Evolutionary conservation across 2,797 vertebrate species (phyloP), one percentile per base, ranked within the genome.

Genomic region (Oryzias sinensis): DNA sequence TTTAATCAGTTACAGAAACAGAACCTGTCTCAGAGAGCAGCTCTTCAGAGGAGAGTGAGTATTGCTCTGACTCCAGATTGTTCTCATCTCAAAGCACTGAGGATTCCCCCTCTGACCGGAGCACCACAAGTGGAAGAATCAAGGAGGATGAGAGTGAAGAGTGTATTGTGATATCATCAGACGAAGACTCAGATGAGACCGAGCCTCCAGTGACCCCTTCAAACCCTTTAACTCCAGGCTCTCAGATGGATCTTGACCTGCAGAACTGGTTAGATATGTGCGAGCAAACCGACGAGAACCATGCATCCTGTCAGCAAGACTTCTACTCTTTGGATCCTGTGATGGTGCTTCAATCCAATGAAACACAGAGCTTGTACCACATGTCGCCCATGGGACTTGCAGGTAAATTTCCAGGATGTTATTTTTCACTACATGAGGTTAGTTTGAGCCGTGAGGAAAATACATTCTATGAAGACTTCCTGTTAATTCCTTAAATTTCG

Each of bases 21-120:
- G 82, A 90, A 5, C 61, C 49, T 0, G 91, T 87, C 46, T 93
- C 94, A 65, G 93, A 91, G 42, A 70, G 43, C 54, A 81, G 71
- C 66, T 93, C 92, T 16, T 94, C 91, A 0, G 92, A 93, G 33
- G 92, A 92, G 65, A 94, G 90, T 0, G 92, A 93, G 0, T 90
- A 77, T 62, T 93, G 89, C 5, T 95, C 94, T 7, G 70, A 82
- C 4, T 76, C 62, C 0, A 80, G 81, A 27, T 81, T 61, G 2
- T 68, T 70, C 20, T 76, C 52, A 40, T 83, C 77, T 17, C 80
- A 77, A 22, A 86, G 81, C 68, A 82, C 66, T 1, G 82, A 85
- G n/a, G 76, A 82, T 59, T 77, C 59, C 3, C 81, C 63, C 25
- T 94, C 92, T 0, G 91, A 93, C 64, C 90, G 93, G 51, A 93